A percentile compares a stretch with the other conserved stretches of the same genome.
These are phyloP conservation scores for Champsocephalus esox DNA, from an alignment of 2,797 vertebrate species.

Conservation along the genomic window DNA sequence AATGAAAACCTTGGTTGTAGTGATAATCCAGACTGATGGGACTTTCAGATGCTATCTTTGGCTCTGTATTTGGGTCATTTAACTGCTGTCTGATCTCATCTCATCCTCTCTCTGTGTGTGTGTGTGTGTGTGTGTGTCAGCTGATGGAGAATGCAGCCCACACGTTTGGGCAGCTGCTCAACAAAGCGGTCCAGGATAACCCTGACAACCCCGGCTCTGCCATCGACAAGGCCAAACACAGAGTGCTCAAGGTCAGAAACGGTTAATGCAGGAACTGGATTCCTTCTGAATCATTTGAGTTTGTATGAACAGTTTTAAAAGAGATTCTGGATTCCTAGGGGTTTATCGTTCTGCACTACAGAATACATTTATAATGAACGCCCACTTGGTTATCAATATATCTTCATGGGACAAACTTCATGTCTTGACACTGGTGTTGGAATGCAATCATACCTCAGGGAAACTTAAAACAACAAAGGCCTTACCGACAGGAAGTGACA, in stretches of 20 bases:
- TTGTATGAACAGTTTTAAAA: neutral
- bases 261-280: neutral
- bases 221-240: conserved; percentile 89
- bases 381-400: neutral
- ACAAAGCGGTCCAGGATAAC: conserved; percentile 81
- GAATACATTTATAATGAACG: neutral
- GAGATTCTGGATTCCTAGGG: neutral
- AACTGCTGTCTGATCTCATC: conserved; percentile 11
- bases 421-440: neutral
- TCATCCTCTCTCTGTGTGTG: neutral
- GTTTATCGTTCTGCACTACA: neutral
- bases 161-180: conserved; percentile 88
- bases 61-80: conserved; percentile 1
- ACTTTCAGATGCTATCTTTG: conserved; percentile 10
- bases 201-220: conserved; percentile 67
- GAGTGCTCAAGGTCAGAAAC: conserved; percentile 91
- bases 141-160: conserved; percentile 89
- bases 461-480: neutral
- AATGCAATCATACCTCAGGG: neutral
- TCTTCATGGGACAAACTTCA: neutral
- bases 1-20: neutral
- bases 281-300: neutral
- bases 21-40: conserved; percentile 4
- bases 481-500: neutral
- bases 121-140: conserved; percentile 69